Evolutionary conservation across 2,888 invertebrate species (phyloP), one percentile per base, ranked within the genome.

Genomic region (Cephalotes varians): DNA sequence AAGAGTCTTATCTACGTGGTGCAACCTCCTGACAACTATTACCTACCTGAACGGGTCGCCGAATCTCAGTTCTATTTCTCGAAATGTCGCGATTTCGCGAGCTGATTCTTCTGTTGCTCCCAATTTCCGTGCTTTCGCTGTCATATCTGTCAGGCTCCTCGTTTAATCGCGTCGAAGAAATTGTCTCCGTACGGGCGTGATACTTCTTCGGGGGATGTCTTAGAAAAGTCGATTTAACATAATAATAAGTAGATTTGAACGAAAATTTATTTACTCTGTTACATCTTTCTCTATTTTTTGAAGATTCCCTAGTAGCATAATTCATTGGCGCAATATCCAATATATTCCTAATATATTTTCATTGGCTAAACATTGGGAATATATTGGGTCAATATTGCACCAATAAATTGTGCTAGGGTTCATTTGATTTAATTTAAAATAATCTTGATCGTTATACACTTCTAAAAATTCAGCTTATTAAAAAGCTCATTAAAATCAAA

Each of bases 161-260:
- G 4, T 2, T 58, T 12, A 65, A 40, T 12, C 44, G 67, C 1
- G 6, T 15, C 0, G 34, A 5, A 7, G 67, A 6, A 34, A 49
- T 31, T 1, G 44, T 31, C 12, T 85, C 65, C 9, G 82, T 49
- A 34, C 82, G 83, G 44, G 87, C 83, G 56, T 91, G 82, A 65
- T 91, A 91, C 58, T 92, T 92, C 76, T 92, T 92, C 12, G 92
- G 91, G 0, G 91, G 90, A 80, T 90, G 83, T 58, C 31, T 9
- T 54, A 31, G 28, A 49, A 60, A 15, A 6, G n/a, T 47, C n/a
- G 77, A 83, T 62, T 85, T 84, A 74, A 18, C 5, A 37, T n/a
- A n/a, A n/a, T n/a, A 10, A 60, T 7, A 34, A n/a, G 34, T 25
- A 15, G 21, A 64, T 40, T 40, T 25, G 7, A 21, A 2, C 1